These are phyloP conservation scores for Serilophus lunatus DNA, from an alignment of 2,113 vertebrate genomes.

Conservation along the genomic window DNA sequence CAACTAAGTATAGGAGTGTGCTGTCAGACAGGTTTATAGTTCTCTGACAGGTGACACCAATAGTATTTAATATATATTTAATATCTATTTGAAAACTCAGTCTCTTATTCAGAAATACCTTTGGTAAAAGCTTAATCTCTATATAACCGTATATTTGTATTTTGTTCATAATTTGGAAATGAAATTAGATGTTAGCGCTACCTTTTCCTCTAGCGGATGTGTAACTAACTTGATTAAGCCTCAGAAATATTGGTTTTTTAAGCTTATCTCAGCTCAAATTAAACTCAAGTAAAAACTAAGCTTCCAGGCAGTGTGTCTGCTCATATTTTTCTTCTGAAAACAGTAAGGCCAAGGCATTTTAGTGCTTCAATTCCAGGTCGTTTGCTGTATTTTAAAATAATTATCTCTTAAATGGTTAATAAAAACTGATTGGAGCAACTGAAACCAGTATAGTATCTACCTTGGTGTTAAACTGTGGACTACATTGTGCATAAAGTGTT, in stretches of 20 bases:
- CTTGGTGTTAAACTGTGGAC: not conserved
- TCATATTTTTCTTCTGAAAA: not conserved
- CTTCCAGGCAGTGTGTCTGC: not conserved
- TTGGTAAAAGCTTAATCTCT: not conserved
- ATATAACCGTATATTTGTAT: not conserved
- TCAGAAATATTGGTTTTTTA: not conserved
- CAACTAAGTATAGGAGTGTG: not conserved
- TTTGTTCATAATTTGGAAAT: not conserved
- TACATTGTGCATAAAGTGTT: not conserved
- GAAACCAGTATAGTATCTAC: not conserved
- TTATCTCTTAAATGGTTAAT: not conserved
- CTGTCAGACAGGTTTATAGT: not conserved
- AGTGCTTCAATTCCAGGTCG: not conserved
- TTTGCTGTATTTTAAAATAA: not conserved
- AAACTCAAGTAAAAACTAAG: not conserved
- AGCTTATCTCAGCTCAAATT: not conserved
- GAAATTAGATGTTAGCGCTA: not conserved
- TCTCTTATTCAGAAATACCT: not conserved
- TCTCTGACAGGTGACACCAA: no score
- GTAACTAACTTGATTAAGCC: not conserved
- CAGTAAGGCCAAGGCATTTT: not conserved
- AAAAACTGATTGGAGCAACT: not conserved
- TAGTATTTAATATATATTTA: no score
- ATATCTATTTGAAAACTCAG: not conserved
- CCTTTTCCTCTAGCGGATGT: not conserved